These are phyloP conservation scores for Netelia fuscicornis DNA, from an alignment of 2,888 invertebrate species.

Conservation along the genomic window DNA sequence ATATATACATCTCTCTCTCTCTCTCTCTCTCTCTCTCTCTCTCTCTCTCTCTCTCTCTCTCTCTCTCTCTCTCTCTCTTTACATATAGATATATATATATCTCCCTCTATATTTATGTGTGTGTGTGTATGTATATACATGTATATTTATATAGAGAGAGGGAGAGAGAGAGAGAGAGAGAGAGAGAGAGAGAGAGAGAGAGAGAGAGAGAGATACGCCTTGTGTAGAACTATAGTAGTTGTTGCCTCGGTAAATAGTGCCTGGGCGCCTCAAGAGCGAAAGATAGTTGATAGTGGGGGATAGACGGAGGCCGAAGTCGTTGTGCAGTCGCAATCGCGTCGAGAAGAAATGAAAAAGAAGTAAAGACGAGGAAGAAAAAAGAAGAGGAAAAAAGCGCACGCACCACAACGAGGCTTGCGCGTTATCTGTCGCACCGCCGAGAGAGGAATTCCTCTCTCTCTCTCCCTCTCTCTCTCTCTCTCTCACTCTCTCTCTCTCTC, in stretches of 20 bases:
- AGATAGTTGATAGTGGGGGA: background rate
- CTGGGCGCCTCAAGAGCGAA: constrained; percentile 18
- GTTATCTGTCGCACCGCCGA: constrained; percentile 48
- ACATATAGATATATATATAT: no score
- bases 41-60: no score
- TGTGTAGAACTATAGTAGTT: constrained; percentile 21
- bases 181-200: no score
- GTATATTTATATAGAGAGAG: no score
- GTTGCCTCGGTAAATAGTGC: constrained; percentile 64
- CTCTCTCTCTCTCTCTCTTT: no score
- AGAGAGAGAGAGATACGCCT: background rate
- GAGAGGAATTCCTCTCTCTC: constrained; percentile 57
- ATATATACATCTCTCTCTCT: background rate
- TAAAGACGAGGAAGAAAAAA: constrained; percentile 9
- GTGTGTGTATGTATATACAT: background rate
- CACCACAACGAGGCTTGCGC: constrained; percentile 31
- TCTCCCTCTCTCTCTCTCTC: background rate
- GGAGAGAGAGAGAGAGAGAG: no score
- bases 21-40: no score
- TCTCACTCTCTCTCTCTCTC: no score
- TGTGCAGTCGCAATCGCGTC: constrained; percentile 46
- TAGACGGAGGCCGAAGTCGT: constrained; percentile 45
- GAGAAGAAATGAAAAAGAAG: constrained; percentile 62
- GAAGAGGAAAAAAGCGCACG: no score
- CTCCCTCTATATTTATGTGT: background rate